Conservation (phyloP, 2,797 vertebrate genomes). For the Tinamus major region DNA sequence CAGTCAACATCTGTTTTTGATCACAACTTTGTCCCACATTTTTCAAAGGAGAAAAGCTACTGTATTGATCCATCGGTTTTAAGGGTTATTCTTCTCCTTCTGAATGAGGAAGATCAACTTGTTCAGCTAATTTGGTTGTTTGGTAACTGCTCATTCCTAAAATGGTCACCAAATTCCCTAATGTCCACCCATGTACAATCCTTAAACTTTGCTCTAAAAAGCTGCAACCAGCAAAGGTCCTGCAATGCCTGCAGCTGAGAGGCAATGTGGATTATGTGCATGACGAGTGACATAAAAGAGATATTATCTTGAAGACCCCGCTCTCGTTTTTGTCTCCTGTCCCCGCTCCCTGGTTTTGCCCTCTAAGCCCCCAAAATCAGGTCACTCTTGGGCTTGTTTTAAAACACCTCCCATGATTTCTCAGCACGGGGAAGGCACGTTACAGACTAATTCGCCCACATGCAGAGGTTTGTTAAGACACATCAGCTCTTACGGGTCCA, state of each 20-base stretch:
- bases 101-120: background rate
- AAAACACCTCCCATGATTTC: background rate
- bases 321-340: background rate
- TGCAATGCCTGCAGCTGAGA: background rate
- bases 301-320: background rate
- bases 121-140: background rate
- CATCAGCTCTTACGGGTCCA: constrained; percentile 84
- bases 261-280: background rate
- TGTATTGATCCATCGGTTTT: background rate
- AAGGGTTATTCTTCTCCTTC: background rate
- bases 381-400: background rate
- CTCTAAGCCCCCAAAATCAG: background rate
- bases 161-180: background rate
- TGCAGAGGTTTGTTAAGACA: background rate
- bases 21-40: background rate
- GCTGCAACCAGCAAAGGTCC: background rate
- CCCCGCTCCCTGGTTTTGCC: background rate
- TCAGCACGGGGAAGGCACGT: background rate
- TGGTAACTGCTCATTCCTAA: background rate
- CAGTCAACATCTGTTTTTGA: background rate
- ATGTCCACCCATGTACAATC: background rate
- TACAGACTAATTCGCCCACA: background rate
- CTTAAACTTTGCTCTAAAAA: background rate
- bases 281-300: background rate
- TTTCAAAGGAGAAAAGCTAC: background rate